Evolutionary conservation across 2,113 vertebrate genomes (phyloP).

Genomic region (Irena cyanogastra): DNA sequence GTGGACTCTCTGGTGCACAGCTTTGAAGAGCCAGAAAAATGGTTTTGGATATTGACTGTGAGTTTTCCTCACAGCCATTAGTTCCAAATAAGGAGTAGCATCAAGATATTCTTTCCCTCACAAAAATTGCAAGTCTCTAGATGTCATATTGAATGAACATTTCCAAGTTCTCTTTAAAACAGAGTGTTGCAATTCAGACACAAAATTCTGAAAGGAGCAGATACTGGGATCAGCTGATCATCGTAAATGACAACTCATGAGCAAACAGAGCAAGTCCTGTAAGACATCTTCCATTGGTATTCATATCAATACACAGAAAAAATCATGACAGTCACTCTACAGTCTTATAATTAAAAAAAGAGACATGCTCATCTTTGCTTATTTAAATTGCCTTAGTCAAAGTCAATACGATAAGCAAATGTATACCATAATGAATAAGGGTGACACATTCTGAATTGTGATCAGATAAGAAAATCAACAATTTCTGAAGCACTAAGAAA

Average conservation of each 20-base stretch:
- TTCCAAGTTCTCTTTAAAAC: background rate
- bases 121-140: background rate
- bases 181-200: accelerated
- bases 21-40: background rate
- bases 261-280: background rate
- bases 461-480: background rate
- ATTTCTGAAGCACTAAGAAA: background rate
- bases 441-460: background rate
- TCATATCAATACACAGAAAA: background rate
- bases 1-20: background rate
- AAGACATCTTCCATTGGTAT: background rate
- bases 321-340: background rate
- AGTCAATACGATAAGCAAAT: background rate
- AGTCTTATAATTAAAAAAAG: background rate
- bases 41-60: background rate
- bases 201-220: background rate
- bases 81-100: background rate
- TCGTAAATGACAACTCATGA: background rate
- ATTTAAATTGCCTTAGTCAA: background rate
- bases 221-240: background rate
- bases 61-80: background rate
- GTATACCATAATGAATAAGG: background rate
- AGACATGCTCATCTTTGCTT: background rate
- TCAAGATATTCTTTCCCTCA: background rate
- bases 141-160: background rate